Evolutionary conservation across 2,113 vertebrate species (phyloP).

Genomic region (Puma concolor): DNA sequence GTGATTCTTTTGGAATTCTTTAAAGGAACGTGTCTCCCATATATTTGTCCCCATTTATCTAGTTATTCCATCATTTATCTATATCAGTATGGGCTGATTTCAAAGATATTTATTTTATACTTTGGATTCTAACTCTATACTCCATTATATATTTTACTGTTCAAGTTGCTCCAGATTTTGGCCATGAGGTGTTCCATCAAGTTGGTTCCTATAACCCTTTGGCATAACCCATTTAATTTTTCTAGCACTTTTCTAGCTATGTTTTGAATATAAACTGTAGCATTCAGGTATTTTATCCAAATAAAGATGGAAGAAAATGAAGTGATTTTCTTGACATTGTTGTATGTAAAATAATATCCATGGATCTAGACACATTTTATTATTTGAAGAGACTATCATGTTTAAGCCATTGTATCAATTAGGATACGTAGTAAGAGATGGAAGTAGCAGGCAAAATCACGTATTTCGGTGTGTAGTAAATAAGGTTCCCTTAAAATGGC

Average conservation of each 20-base stretch:
- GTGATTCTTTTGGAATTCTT: not conserved
- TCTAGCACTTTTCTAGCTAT: not conserved
- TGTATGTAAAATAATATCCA: not conserved
- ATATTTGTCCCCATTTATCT: not conserved
- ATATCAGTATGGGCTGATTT: not conserved
- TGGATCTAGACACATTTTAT: not conserved
- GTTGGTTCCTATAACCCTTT: not conserved
- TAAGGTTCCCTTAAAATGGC: not conserved
- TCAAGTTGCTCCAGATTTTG: not conserved
- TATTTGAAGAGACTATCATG: not conserved
- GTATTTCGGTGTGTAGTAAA: not conserved
- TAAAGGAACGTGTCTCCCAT: not conserved
- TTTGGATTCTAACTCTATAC: not conserved
- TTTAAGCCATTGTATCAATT: not conserved
- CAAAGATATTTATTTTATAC: not conserved
- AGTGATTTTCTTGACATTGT: not conserved
- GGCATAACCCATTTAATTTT: not conserved
- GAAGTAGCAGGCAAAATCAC: not conserved
- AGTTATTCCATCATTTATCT: not conserved
- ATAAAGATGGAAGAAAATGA: not conserved
- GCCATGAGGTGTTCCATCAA: not conserved
- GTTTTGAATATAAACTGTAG: slow-evolving; percentile 13
- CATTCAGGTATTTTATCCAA: not conserved
- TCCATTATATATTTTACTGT: not conserved
- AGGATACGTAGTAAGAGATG: not conserved